Conservation (phyloP, 1,140 invertebrate genomes). For the Drosophila lini region DNA sequence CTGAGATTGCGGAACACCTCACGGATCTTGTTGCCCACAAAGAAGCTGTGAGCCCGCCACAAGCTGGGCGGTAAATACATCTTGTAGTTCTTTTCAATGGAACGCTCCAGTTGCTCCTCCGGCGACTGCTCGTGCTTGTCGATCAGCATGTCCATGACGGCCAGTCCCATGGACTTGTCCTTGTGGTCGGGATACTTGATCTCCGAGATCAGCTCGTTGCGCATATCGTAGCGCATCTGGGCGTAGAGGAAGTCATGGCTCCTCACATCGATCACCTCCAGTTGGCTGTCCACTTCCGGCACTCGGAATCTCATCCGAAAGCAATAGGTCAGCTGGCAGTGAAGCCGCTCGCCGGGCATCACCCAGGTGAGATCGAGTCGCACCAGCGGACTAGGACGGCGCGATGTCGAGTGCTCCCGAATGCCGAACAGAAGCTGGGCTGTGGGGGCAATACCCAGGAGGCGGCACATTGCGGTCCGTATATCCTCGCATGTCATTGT, state of each 20-base stretch:
- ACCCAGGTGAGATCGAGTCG: conserved; percentile 81
- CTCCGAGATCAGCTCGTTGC: conserved; percentile 91
- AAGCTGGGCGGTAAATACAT: conserved; percentile 92
- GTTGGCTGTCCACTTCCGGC: conserved; percentile 85
- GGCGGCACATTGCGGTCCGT: conserved; percentile 89
- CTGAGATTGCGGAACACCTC: conserved; percentile 88
- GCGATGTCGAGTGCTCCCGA: conserved; percentile 41
- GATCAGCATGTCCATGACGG: conserved; percentile 93
- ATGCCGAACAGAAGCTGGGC: conserved; percentile 91
- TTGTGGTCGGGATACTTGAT: conserved; percentile 91
- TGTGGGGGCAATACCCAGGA: conserved; percentile 89
- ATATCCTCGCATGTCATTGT: conserved; percentile 87
- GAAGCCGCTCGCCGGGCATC: conserved; percentile 86
- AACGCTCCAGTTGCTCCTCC: conserved; percentile 85
- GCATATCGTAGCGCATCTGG: conserved; percentile 92
- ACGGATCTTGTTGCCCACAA: conserved; percentile 90
- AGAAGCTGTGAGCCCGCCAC: conserved; percentile 89
- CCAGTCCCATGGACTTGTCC: conserved; percentile 91
- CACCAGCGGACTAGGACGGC: not conserved
- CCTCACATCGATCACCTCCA: conserved; percentile 89
- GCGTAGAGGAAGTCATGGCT: conserved; percentile 94
- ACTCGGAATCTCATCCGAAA: conserved; percentile 92
- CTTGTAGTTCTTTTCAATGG: conserved; percentile 90
- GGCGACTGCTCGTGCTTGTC: conserved; percentile 89
- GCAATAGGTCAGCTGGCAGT: conserved; percentile 87